Percentiles rank a stretch among this genome's conserved stretches.
Evolutionary conservation across 2,797 vertebrate species (phyloP).

Genomic region (Merluccius polli): DNA sequence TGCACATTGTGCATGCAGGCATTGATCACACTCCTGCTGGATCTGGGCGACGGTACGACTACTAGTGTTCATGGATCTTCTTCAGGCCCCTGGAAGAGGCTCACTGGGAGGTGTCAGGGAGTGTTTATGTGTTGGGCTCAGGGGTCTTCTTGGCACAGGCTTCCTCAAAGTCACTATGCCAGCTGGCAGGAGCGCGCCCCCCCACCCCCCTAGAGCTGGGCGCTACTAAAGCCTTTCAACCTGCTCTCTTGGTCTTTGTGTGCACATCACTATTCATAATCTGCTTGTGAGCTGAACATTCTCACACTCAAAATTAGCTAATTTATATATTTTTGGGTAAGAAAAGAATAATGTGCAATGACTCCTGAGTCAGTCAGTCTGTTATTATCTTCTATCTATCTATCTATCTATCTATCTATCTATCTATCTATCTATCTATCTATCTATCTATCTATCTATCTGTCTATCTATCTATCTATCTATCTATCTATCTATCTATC

Average conservation of each 20-base stretch:
- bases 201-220: background rate
- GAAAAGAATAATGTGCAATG: conserved; percentile 26
- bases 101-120: conserved; percentile 18
- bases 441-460: conserved; percentile 10
- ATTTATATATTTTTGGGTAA: conserved; percentile 29
- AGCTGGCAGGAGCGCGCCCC: conserved; percentile 30
- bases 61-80: background rate
- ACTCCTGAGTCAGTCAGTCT: conserved; percentile 23
- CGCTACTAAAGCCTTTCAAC: conserved; percentile 36
- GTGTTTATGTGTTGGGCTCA: conserved; percentile 5
- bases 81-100: conserved; percentile 27
- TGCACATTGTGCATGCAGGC: no score
- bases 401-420: conserved; percentile 27
- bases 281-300: conserved; percentile 43
- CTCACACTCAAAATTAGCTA: conserved; percentile 28
- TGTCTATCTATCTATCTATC: conserved; percentile 7
- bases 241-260: conserved; percentile 36
- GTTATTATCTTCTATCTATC: conserved; percentile 41
- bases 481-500: background rate
- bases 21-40: background rate
- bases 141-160: conserved; percentile 29
- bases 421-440: background rate
- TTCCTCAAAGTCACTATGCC: conserved; percentile 26
- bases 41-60: no score
- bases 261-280: conserved; percentile 48